A percentile compares a stretch with the other conserved stretches of the same genome.
These are phyloP conservation scores for Scaptomyza flava DNA, from an alignment of 2,888 invertebrate species.

Conservation along the genomic window DNA sequence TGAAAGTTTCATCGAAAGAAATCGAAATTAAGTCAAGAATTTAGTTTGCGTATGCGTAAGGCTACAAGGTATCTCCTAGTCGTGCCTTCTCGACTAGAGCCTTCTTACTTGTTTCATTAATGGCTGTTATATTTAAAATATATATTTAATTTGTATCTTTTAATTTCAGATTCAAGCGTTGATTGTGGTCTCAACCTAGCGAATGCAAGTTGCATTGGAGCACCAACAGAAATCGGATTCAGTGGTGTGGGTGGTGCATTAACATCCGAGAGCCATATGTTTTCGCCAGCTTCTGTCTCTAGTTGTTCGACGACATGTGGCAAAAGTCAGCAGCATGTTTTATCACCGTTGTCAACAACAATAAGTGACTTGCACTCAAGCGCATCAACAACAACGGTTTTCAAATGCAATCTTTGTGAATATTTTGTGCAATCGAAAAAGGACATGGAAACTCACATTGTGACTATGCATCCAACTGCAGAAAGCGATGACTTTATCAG, in stretches of 20 bases:
- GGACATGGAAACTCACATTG: slow-evolving; percentile 81
- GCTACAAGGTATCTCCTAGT: too few relatives aligned
- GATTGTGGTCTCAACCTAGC: slow-evolving; percentile 49
- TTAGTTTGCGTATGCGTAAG: too few relatives aligned
- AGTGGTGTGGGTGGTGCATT: slow-evolving; percentile 16
- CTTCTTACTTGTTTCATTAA: too few relatives aligned
- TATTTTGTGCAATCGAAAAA: slow-evolving; percentile 82
- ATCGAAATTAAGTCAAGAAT: too few relatives aligned
- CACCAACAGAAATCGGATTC: slow-evolving; percentile 28
- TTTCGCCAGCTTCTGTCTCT: slow-evolving; percentile 62
- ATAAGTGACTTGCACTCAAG: slow-evolving; percentile 22
- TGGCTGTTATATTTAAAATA: too few relatives aligned
- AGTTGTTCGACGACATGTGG: slow-evolving; percentile 56
- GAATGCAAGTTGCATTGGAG: slow-evolving; percentile 7
- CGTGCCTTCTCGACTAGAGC: too few relatives aligned
- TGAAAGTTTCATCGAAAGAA: too few relatives aligned
- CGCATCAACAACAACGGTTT: slow-evolving; percentile 81
- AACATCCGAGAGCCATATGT: slow-evolving; percentile 39
- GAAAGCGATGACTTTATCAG: slow-evolving; percentile 80
- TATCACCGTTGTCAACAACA: slow-evolving; percentile 30
- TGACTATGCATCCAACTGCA: slow-evolving; percentile 72
- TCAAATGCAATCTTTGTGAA: slow-evolving; percentile 84
- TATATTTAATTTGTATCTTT: too few relatives aligned
- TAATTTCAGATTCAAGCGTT: slow-evolving; percentile 37
- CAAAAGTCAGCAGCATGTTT: slow-evolving; percentile 32